Base-by-base conservation (phyloP, 2,888 invertebrate genomes). In the Microchrysa polita region DNA sequence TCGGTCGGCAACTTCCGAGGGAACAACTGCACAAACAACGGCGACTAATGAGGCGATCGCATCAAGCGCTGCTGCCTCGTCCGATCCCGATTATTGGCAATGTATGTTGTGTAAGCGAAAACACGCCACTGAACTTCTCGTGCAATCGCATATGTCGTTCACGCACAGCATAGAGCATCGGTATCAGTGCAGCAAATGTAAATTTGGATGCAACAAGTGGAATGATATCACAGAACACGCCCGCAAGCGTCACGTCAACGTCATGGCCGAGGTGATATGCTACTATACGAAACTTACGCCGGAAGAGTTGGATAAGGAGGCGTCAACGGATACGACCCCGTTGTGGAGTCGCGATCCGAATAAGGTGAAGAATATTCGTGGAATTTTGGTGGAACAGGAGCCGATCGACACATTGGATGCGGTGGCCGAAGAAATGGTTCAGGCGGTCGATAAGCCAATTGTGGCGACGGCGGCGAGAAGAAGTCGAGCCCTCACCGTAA, bases 141-240 rank as follows among this genome's bases (percentile, higher is more conserved):
- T 81, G 14, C 59, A 73, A 0, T 12, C 40, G 0, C 81, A 82
- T 69, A 78, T 78, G 7, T 65, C 48, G 7, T 0, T 20, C 0
- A 10, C 44, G 1, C 94, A 95, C 80, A 86, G 88, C 40, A 87
- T 91, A 1, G 90, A 89, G 74, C 87, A 88, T 79, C 92, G 92
- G 77, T 93, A 87, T 81, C 91, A 90, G 78, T 94, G 94, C 79
- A 87, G 87, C 0, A 85, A 90, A 75, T 95, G 94, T 78, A 81
- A 86, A 0, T 92, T 88, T 77, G 87, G 87, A 34, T 84, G 85
- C 0, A 83, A 89, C 0, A 87, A 87, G 1, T 83, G 87, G 27
- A 86, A 87, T 7, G 87, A 87, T 34, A 88, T 92, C 55, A 85
- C 86, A 20, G 87, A 87, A 53, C 93, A 93, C 80, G 88, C 90